Evolutionary conservation across 2,888 invertebrate species (phyloP), one percentile per base, ranked within the genome.

Genomic region (Papilio gigon): DNA sequence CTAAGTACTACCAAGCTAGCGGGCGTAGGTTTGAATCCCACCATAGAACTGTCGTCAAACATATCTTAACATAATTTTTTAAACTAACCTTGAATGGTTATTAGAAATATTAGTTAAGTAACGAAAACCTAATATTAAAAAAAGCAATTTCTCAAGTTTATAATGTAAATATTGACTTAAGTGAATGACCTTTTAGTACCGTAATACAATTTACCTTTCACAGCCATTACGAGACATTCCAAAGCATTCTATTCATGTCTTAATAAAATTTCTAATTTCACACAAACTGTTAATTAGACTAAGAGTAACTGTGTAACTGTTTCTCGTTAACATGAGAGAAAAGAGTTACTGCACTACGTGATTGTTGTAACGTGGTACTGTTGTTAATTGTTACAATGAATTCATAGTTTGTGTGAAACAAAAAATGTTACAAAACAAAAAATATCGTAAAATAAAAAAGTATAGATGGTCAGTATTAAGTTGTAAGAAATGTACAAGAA

Each of bases 391-490:
- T 33, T 4, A 65, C 11, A 64, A 35, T 20, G 12, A 66, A 22
- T 58, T 65, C 30, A 65, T 65, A 58, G 30, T 27, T 42, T 58
- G 35, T 67, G 40, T 67, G 40, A 30, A 56, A 50, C 33, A 65
- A 53, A 65, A 40, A 22, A 27, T 17, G 27, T 33, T 20, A 56
- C 3, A 6, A 17, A 53, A 53, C 42, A 1, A n/a, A n/a, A n/a
- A n/a, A n/a, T n/a, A n/a, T n/a, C n/a, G n/a, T n/a, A n/a, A n/a
- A n/a, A n/a, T n/a, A n/a, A n/a, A n/a, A n/a, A n/a, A n/a, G n/a
- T n/a, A n/a, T n/a, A n/a, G n/a, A n/a, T n/a, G n/a, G n/a, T n/a
- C n/a, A n/a, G n/a, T n/a, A n/a, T n/a, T n/a, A n/a, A n/a, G n/a
- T n/a, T n/a, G n/a, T n/a, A n/a, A n/a, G n/a, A n/a, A n/a, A n/a